Conservation (phyloP, 2,888 invertebrate genomes). For the Meteorus cinctellus region DNA sequence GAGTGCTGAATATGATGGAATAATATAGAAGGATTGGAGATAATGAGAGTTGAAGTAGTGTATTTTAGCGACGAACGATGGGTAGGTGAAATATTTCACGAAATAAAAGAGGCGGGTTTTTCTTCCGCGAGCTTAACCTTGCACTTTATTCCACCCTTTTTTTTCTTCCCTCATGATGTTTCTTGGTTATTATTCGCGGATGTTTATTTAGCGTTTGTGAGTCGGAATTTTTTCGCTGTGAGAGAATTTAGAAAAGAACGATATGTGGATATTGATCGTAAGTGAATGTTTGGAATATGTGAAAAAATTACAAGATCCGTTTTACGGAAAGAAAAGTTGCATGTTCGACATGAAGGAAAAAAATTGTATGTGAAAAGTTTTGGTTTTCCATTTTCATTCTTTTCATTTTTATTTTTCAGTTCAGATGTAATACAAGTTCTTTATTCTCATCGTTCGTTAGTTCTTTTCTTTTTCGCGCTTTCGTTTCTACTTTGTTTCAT, state of each 20-base stretch:
- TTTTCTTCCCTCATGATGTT: too few species aligned
- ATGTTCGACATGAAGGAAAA: neutral
- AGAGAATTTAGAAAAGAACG: too few species aligned
- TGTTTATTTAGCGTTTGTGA: too few species aligned
- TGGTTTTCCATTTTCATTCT: neutral
- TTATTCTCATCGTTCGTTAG: slow-evolving; percentile 28
- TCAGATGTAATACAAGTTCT: slow-evolving; percentile 22
- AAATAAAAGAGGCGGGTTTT: too few species aligned
- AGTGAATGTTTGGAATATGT: neutral
- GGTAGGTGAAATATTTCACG: too few species aligned
- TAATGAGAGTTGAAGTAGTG: too few species aligned
- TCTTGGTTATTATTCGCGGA: too few species aligned
- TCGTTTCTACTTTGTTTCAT: slow-evolving; percentile 22
- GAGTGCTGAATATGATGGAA: neutral
- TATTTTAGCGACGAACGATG: too few species aligned
- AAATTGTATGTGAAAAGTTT: neutral
- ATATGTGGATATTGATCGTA: neutral
- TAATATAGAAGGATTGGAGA: too few species aligned
- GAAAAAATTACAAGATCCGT: neutral
- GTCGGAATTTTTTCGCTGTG: too few species aligned
- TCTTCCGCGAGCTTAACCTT: too few species aligned
- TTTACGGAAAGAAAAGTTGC: neutral
- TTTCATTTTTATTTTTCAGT: neutral
- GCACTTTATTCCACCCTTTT: too few species aligned
- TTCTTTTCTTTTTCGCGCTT: slow-evolving; percentile 8